Conservation (phyloP, 1,140 invertebrate genomes). For the Grapholita molesta region DNA sequence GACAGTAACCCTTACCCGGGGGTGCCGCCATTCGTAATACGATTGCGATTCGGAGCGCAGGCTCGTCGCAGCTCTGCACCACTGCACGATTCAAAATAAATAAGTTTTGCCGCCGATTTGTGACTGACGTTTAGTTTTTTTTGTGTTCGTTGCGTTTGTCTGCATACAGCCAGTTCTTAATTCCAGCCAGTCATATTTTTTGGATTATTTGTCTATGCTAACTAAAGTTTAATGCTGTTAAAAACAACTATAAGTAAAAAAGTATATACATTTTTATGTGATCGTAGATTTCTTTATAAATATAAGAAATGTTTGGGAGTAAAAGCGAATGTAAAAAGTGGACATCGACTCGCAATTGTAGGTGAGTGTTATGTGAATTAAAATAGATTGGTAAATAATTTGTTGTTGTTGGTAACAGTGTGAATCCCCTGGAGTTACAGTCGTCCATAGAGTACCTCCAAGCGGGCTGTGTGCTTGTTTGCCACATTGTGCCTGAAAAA, state of each 20-base stretch:
- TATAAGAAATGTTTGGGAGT: constrained; percentile 57
- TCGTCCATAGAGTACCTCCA: too few relatives aligned
- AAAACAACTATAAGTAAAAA: too few relatives aligned
- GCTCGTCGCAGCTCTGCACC: constrained; percentile 9
- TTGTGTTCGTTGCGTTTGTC: too few relatives aligned
- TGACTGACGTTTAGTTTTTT: not conserved
- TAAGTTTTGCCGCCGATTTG: constrained; percentile 3
- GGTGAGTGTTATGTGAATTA: constrained; percentile 25
- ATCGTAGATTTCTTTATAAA: not conserved
- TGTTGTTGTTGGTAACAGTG: too few relatives aligned
- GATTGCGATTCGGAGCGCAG: constrained; percentile 49
- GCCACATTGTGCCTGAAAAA: too few relatives aligned
- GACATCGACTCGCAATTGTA: constrained; percentile 47
- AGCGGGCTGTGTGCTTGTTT: too few relatives aligned
- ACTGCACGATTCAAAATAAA: not conserved
- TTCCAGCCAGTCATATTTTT: not conserved
- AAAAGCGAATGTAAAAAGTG: constrained; percentile 65
- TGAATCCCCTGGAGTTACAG: too few relatives aligned
- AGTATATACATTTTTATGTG: not conserved
- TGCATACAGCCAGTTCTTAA: too few relatives aligned
- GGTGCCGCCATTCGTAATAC: constrained; percentile 45
- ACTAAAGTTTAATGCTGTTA: not conserved
- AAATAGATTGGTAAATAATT: not conserved
- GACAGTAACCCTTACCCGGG: constrained; percentile 61
- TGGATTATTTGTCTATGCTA: not conserved